Evolutionary conservation across 1,140 invertebrate genomes (phyloP), one percentile per base, ranked within the genome.

Genomic region (Lucilia cuprina): DNA sequence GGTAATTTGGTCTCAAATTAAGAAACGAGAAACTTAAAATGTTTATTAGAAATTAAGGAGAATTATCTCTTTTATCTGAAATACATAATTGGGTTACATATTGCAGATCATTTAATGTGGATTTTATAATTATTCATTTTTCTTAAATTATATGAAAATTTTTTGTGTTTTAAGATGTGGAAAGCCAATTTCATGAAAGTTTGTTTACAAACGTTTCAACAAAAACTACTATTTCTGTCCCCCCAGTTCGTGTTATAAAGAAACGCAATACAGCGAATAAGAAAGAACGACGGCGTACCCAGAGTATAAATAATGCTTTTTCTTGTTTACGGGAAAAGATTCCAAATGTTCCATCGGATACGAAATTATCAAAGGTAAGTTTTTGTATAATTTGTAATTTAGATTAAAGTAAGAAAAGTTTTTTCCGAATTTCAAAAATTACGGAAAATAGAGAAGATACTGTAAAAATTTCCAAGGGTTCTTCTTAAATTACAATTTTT

Each of bases 231-330:
- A 85, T 82, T 82, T 19, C 82, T 80, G 75, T 87, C 21, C n/a
- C 93, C 5, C 93, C 93, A 87, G 93, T 95, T 2, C 91, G 94
- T 34, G 94, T 94, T 0, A 93, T 95, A 1, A 96, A 96, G 86
- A 92, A 95, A 60, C 89, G 96, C 74, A 96, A 94, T 83, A 96
- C 95, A 1, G 96, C 97, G 41, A 99, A 99, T 91, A 98, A 97
- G 91, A 99, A 99, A 90, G 98, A 99, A 90, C 91, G 98, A 65
- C 91, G 97, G 87, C 92, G 97, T 83, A 99, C 98, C 0, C 96
- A 97, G 91, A 98, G 96, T 86, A 98, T 99, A 86, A 99, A 99
- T 92, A 97, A 96, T 84, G 98, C 98, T 0, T 99, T 99, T 89
- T 95, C 97, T 0, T 95, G 97, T 88, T 92, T 99, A 0, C 92